These are phyloP conservation scores for Trichogramma evanescens DNA, from an alignment of 2,888 invertebrate genomes.

Conservation along the genomic window DNA sequence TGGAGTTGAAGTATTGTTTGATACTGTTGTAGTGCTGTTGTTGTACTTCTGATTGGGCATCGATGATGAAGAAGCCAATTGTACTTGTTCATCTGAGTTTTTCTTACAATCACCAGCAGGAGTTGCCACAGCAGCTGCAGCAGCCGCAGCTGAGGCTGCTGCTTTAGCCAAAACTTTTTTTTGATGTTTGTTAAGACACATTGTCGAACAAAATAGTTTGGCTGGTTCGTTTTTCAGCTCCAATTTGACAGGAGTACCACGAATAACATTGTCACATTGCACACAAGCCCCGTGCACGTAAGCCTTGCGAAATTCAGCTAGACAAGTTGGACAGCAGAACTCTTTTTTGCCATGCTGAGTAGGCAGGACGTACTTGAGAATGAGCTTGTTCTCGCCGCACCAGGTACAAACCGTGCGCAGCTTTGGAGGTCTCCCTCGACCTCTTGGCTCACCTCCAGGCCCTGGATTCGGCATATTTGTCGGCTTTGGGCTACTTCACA, in stretches of 20 bases:
- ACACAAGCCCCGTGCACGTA: conserved; percentile 81
- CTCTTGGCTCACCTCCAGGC: conserved; percentile 29
- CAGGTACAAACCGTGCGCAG: conserved; percentile 69
- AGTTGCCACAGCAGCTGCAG: neutral
- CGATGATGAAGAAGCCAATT: conserved; percentile 38
- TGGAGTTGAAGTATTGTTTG: conserved; percentile 23
- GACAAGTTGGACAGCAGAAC: conserved; percentile 85
- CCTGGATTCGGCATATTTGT: neutral
- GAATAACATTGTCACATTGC: conserved; percentile 80
- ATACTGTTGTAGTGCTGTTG: conserved; percentile 10
- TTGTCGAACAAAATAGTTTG: conserved; percentile 78
- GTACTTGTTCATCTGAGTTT: conserved; percentile 33
- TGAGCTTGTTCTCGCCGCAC: conserved; percentile 78
- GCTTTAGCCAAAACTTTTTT: conserved; percentile 52
- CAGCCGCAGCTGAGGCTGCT: neutral
- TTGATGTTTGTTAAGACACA: conserved; percentile 78
- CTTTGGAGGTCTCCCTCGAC: conserved; percentile 75
- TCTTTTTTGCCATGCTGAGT: conserved; percentile 85
- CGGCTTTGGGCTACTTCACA: neutral
- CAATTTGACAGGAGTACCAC: conserved; percentile 61
- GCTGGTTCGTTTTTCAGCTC: conserved; percentile 53
- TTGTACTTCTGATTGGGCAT: conserved; percentile 31
- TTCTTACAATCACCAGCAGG: conserved; percentile 17
- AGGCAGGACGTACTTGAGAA: conserved; percentile 78
- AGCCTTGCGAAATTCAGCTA: conserved; percentile 81